A percentile compares a stretch with the other conserved stretches of the same genome.
These are phyloP conservation scores for Etia nguti DNA, from an alignment of 2,113 vertebrate genomes.

Conservation along the genomic window DNA sequence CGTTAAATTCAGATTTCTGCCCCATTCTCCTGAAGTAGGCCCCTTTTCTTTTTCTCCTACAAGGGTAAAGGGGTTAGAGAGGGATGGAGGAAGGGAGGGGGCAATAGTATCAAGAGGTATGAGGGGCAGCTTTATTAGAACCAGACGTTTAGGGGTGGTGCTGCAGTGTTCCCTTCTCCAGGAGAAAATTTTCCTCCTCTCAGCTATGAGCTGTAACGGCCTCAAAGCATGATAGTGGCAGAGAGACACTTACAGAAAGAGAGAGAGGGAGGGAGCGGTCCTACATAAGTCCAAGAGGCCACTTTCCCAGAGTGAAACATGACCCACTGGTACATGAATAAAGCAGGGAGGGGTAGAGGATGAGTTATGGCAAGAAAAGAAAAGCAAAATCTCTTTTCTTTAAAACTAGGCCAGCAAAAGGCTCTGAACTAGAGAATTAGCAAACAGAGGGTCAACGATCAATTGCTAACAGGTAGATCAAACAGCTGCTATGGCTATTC, in stretches of 20 bases:
- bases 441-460: neutral
- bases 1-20: slow-evolving; percentile 46
- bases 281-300: slow-evolving; percentile 46
- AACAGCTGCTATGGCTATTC: neutral
- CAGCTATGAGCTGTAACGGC: neutral
- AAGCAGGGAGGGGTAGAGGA: slow-evolving; percentile 42
- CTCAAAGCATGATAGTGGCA: neutral
- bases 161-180: slow-evolving; percentile 26
- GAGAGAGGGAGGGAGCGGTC: slow-evolving; percentile 30
- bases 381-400: slow-evolving; percentile 17
- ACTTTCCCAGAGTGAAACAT: slow-evolving; percentile 68
- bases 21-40: slow-evolving; percentile 35
- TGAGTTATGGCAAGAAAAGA: slow-evolving; percentile 34
- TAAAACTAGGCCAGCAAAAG: neutral
- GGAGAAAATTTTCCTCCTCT: slow-evolving; percentile 37
- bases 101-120: slow-evolving; percentile 34
- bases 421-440: neutral
- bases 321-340: slow-evolving; percentile 37
- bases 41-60: slow-evolving; percentile 51
- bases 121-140: slow-evolving; percentile 73
- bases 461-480: neutral
- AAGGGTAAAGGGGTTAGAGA: neutral
- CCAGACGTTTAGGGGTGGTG: slow-evolving; percentile 73
- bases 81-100: neutral
- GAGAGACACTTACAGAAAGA: slow-evolving; percentile 4